Base-by-base conservation (phyloP, 2,888 invertebrate species). In the Mimas tiliae region DNA sequence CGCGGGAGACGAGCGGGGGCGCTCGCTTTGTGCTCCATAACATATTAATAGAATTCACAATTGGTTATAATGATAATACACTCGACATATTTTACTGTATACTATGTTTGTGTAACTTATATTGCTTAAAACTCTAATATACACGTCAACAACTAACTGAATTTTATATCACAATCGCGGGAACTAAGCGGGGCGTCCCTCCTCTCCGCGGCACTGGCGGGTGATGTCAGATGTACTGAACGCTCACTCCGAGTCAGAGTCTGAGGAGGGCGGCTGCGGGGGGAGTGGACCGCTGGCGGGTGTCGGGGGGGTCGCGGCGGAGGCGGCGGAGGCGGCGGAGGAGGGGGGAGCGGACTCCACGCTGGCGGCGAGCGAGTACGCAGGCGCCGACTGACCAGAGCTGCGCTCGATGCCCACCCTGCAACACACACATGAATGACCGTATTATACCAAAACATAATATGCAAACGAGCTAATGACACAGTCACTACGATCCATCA, bases 381-480 rank as follows among this genome's bases (percentile, higher is more conserved):
- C 90, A 55, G 91, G 88, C 78, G 88, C 88, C 65, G 87, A 66
- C 74, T 80, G 79, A 1, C 91, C 91, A 64, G 87, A 79, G 68
- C 97, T 97, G 83, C 97, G 97, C 87, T 98, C 98, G 87, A 98
- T 98, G 80, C 97, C 98, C 83, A 98, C 98, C 83, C 92, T 92
- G 86, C 51, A 21, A 62, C 11, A 19, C n/a, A 14, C 0, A 33
- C 0, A 21, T 11, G 9, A 7, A 9, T 27, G 2, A 27, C 27
- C 1, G 1, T 38, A 38, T 7, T 9, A 6, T 7, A 38, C 7
- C 38, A 38, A 7, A 6, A 6, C 34, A 34, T 3, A 34, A 34
- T 7, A 34, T 34, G 34, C 6, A 34, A 34, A 34, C 34, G 34
- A 34, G 34, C 34, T 34, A n/a, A n/a, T n/a, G n/a, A n/a, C n/a